Evolutionary conservation across 37 sponge, comb jelly and placozoan genomes (phyloP).

Genomic region (Cliona cf. orientalis): DNA sequence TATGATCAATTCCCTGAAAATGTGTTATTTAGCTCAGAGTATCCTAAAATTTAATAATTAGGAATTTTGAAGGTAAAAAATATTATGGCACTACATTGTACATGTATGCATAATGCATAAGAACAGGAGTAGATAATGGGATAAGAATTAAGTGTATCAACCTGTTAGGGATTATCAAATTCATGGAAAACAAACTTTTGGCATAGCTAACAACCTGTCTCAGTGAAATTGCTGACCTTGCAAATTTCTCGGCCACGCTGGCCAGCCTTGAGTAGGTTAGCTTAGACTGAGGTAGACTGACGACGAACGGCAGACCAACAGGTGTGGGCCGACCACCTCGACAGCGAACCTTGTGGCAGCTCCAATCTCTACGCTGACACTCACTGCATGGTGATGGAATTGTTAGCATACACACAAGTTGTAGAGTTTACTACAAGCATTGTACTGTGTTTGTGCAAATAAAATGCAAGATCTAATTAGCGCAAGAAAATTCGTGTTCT

Average conservation of each 20-base stretch:
- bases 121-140: too few species aligned
- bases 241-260: conserved; percentile 48
- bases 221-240: conserved; percentile 67
- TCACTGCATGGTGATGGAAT: background rate
- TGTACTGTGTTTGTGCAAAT: background rate
- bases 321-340: conserved; percentile 23
- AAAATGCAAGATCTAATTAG: background rate
- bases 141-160: too few species aligned
- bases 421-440: background rate
- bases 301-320: conserved; percentile 76
- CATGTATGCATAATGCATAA: too few species aligned
- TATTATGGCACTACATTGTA: too few species aligned
- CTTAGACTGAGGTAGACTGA: conserved; percentile 70
- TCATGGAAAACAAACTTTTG: too few species aligned
- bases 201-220: too few species aligned
- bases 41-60: too few species aligned
- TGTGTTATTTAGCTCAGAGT: too few species aligned
- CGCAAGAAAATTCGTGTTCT: background rate
- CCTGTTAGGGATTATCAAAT: too few species aligned
- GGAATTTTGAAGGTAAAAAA: too few species aligned
- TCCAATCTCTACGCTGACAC: conserved; percentile 76
- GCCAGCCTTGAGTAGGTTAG: conserved; percentile 67
- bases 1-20: too few species aligned
- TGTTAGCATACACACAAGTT: background rate
- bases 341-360: conserved; percentile 50